phyloP scores from a whole-genome alignment of 2,113 vertebrate species.

The Megaptera novaeangliae region DNA sequence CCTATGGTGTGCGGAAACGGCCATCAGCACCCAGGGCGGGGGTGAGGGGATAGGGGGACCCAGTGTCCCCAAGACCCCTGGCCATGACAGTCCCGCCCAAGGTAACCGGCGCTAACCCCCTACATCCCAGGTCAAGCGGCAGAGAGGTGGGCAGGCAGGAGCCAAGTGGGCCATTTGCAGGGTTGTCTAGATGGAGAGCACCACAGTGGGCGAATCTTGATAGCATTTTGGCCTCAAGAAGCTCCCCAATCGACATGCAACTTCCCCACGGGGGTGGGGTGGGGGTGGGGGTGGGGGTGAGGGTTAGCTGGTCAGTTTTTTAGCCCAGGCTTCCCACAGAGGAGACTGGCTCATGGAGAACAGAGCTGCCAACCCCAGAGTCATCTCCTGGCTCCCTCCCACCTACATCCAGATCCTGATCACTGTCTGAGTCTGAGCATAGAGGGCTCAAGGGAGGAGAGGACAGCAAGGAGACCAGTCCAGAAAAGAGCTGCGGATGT shows the following conservation, averaged over 20 bases:
- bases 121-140: neutral
- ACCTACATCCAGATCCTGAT: neutral
- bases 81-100: neutral
- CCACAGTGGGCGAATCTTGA: neutral
- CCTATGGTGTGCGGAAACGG: conserved; percentile 99
- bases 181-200: neutral
- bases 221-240: neutral
- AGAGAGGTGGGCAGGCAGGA: neutral
- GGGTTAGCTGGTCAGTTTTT: neutral
- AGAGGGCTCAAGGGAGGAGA: neutral
- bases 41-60: neutral
- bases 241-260: conserved; percentile 16
- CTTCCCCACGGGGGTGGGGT: neutral
- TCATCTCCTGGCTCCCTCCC: neutral
- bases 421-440: neutral
- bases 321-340: neutral
- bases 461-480: neutral
- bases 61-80: conserved; percentile 26
- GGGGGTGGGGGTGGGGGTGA: too few relatives aligned
- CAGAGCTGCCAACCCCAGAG: neutral
- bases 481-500: neutral
- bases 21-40: conserved; percentile 89
- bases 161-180: neutral
- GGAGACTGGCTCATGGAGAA: neutral
- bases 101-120: neutral